These are phyloP conservation scores for Melipona bicolor DNA, from an alignment of 2,888 invertebrate species.

Conservation along the genomic window DNA sequence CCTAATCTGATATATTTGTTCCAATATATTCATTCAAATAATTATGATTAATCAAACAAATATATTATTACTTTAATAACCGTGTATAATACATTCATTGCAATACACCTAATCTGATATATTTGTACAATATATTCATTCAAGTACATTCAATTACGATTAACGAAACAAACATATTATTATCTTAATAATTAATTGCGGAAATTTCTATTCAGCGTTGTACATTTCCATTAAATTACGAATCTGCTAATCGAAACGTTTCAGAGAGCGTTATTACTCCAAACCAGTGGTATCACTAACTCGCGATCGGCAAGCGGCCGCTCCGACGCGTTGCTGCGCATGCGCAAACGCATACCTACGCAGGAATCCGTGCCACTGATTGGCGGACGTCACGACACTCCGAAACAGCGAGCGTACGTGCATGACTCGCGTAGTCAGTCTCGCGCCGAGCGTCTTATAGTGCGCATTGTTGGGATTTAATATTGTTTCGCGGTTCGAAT, in stretches of 20 bases:
- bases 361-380: constrained; percentile 47
- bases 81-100: not conserved
- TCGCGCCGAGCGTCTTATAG: constrained; percentile 63
- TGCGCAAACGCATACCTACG: constrained; percentile 39
- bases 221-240: not conserved
- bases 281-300: not conserved
- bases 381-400: constrained; percentile 41
- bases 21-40: no score
- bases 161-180: no score
- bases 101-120: no score
- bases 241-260: not conserved
- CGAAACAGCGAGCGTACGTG: constrained; percentile 33
- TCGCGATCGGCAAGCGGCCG: constrained; percentile 30
- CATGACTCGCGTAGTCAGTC: constrained; percentile 62
- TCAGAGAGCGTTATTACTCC: not conserved
- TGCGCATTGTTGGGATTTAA: not conserved
- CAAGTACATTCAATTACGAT: no score
- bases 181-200: not conserved
- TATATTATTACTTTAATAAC: not conserved
- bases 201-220: not conserved
- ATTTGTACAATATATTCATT: no score
- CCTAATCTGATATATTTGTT: no score
- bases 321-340: constrained; percentile 21
- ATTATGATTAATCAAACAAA: no score
- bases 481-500: not conserved